phyloP scores from a whole-genome alignment of 2,888 invertebrate genomes.

The Cinara cedri region DNA sequence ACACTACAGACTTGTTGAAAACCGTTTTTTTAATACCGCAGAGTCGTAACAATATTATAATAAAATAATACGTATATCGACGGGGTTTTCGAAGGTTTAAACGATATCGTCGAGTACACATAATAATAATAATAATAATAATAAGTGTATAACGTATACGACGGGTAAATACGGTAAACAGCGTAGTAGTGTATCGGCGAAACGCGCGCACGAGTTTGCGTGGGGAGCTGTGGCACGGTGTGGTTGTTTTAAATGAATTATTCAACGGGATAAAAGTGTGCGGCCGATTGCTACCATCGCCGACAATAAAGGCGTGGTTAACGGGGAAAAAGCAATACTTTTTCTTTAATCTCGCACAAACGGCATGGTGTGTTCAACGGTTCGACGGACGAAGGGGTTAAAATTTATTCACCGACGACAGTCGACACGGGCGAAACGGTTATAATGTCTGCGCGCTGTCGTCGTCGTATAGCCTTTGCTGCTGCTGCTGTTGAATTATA shows the following conservation, averaged over 20 bases:
- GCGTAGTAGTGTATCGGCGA: neutral
- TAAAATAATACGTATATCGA: too few relatives aligned
- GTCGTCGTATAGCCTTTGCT: too few relatives aligned
- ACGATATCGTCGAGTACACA: too few relatives aligned
- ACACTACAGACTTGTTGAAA: neutral
- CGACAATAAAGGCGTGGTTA: conserved; percentile 38
- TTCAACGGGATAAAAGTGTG: conserved; percentile 52
- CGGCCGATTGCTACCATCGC: conserved; percentile 20
- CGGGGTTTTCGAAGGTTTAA: too few relatives aligned
- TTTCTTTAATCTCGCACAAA: conserved; percentile 32
- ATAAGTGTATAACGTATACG: too few relatives aligned
- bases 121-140: too few relatives aligned
- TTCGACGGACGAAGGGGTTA: conserved; percentile 33
- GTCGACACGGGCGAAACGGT: neutral
- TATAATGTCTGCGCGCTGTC: neutral
- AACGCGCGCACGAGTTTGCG: neutral
- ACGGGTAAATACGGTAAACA: too few relatives aligned
- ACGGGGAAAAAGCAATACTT: conserved; percentile 49
- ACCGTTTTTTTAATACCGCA: too few relatives aligned
- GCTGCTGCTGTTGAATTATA: neutral
- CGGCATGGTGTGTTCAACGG: too few relatives aligned
- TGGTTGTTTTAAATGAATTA: conserved; percentile 51
- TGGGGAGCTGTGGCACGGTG: too few relatives aligned
- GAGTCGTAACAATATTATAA: too few relatives aligned
- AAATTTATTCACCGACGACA: conserved; percentile 35